Evolutionary conservation across 2,797 vertebrate species (phyloP), one percentile per base, ranked within the genome.

Genomic region (Nannoperca australis): DNA sequence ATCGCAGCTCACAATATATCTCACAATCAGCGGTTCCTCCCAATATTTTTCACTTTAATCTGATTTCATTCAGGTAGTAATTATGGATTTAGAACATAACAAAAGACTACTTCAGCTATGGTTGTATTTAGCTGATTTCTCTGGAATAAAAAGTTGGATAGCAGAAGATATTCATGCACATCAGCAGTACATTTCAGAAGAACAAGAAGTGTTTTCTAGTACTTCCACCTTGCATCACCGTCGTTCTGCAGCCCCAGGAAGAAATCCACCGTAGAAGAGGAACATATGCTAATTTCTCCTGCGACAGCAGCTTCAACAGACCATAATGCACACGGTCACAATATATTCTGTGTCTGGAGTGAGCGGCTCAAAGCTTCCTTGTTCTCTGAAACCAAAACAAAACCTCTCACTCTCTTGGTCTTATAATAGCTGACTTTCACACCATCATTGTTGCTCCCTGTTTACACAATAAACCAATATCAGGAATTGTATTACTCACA

Each of bases 331-430:
- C 40, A n/a, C 49, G 15, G 58, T 53, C 61, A 74, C 14, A 60
- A 61, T 44, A 53, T 63, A 6, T 8, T 61, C 42, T 36, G n/a
- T 36, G n/a, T 72, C 81, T 60, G 49, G 8, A 67, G 34, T n/a
- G 32, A 68, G 42, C 11, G 6, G 4, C 72, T 60, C 67, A 32
- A 50, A 59, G 51, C 79, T 70, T 77, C 69, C 47, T 22, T 73
- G 70, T 70, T 30, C n/a, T 22, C 59, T 56, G n/a, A 22, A 36
- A 61, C 22, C 11, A 49, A 40, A 38, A 73, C 36, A 38, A 27
- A 14, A 2, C 7, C 20, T 38, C 17, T 74, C 47, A 27, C 24
- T 3, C 10, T 36, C 20, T 18, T 13, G 2, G 8, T 61, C 6
- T 30, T 42, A 30, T 60, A 58, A 30, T 45, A 45, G 10, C 22